Conservation (phyloP, 2,888 invertebrate genomes). For the Cenopis cana region DNA sequence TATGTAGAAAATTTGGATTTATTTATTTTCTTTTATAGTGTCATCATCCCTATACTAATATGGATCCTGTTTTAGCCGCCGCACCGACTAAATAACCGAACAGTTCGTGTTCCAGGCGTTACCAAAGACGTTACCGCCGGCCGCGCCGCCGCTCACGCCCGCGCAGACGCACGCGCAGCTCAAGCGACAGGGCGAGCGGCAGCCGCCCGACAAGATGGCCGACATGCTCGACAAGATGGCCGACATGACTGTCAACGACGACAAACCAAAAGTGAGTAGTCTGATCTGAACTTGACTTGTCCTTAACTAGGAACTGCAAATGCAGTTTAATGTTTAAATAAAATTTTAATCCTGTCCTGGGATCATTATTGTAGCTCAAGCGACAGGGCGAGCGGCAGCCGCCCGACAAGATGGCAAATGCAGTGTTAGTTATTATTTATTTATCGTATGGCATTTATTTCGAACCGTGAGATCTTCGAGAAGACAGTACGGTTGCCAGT, state of each 20-base stretch:
- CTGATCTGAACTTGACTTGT: no score
- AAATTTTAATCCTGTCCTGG: no score
- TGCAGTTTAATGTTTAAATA: no score
- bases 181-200: conserved; percentile 63
- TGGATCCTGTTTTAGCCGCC: background rate
- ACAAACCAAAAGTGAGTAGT: conserved; percentile 63
- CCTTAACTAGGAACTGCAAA: no score
- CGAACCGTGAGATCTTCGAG: no score
- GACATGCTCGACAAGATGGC: conserved; percentile 67
- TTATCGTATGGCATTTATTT: no score
- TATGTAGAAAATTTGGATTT: no score
- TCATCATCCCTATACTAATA: no score
- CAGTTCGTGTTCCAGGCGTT: conserved; percentile 60
- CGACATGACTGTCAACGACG: conserved; percentile 70
- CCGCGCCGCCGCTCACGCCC: conserved; percentile 50
- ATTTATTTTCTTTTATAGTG: no score
- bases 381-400: conserved; percentile 60
- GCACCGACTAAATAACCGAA: conserved; percentile 35
- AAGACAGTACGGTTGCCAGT: no score
- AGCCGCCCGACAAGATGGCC: conserved; percentile 57
- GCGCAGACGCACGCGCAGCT: conserved; percentile 62
- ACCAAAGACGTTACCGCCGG: conserved; percentile 73
- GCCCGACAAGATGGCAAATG: conserved; percentile 55
- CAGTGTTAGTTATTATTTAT: no score
- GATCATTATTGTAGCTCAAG: conserved; percentile 65